Base-by-base conservation (phyloP, 2,888 invertebrate genomes). In the Trissolcus brochymenae region DNA sequence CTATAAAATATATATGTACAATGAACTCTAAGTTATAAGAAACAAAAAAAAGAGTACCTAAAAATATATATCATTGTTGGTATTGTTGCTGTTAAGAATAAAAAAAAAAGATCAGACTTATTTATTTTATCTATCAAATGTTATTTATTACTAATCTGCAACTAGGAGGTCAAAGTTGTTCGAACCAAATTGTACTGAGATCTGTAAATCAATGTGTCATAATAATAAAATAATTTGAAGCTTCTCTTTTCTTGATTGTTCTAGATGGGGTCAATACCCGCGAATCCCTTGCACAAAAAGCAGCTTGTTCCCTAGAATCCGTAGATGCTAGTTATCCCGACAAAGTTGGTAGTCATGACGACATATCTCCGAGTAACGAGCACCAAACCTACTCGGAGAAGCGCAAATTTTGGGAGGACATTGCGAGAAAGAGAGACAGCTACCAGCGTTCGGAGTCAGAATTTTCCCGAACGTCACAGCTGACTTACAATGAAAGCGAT, bases 301-400 rank as follows among this genome's bases (percentile, higher is more conserved):
- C 86, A 84, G 84, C 86, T 86, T 85, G 81, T 87, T 84, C 87
- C 83, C 81, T 88, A 87, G 87, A 88, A 87, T 86, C 86, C 72
- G 86, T 87, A 88, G 88, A 88, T 85, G 87, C 88, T 86, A 88
- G 87, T 85, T 87, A 87, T 84, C 84, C 84, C 79, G 85, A 81
- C 86, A 87, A 86, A 84, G 79, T 86, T 84, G 80, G 78, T 78
- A 82, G 74, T 60, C 81, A 80, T 57, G 81, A 81, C 49, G 79
- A 76, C 25, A 60, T 80, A 14, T 87, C 88, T 35, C 85, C 87
- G 2, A 81, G 79, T 4, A 74, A 83, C 41, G 89, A 89, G 80
- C 87, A 85, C 67, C 87, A 88, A 74, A 88, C 88, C 6, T 89
- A 89, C 71, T 86, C 86, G 11, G 89, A 89, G 78, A 89, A 89